phyloP scores from a whole-genome alignment of 1,140 invertebrate species.

The Cyclina sinensis region DNA sequence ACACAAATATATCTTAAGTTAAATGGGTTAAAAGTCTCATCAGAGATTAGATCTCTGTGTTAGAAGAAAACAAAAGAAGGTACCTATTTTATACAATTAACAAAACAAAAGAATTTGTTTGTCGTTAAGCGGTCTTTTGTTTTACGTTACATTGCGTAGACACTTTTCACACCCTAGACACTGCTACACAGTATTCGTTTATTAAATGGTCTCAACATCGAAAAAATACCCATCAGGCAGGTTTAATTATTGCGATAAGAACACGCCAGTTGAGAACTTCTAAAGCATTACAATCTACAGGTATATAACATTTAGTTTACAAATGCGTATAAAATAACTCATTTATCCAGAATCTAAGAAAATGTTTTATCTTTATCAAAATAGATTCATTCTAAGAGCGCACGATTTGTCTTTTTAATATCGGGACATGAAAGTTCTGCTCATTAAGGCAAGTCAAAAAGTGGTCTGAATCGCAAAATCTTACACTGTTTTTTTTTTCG shows the following conservation, averaged over 20 bases:
- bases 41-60: background rate
- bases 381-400: too few species aligned
- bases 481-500: too few species aligned
- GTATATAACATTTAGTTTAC: background rate
- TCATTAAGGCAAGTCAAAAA: too few species aligned
- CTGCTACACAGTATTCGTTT: background rate
- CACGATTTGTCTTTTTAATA: too few species aligned
- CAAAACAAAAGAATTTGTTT: background rate
- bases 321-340: background rate
- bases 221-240: background rate
- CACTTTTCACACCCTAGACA: background rate
- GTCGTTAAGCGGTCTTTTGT: constrained; percentile 8
- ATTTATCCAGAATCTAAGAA: too few species aligned
- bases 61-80: background rate
- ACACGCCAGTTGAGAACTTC: too few species aligned
- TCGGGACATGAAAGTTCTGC: too few species aligned
- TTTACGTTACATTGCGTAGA: background rate
- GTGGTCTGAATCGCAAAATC: too few species aligned
- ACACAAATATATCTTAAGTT: too few species aligned
- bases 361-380: too few species aligned
- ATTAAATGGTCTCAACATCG: background rate
- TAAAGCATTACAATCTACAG: too few species aligned
- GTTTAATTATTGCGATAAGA: too few species aligned
- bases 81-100: background rate
- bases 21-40: background rate